Conservation (phyloP, 2,113 vertebrate species). For the Hippolais icterina region DNA sequence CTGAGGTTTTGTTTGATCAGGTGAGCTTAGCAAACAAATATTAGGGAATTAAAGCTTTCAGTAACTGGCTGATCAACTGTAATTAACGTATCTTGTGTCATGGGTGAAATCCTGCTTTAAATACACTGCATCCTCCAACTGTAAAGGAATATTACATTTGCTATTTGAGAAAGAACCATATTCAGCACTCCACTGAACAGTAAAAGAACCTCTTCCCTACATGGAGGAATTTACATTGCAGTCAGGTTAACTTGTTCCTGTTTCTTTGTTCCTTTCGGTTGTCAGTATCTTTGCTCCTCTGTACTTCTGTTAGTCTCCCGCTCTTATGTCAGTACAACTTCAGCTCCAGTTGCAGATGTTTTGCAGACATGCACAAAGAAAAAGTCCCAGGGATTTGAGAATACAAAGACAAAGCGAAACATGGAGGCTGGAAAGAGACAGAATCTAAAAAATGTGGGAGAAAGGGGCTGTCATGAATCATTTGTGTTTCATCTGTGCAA, state of each 20-base stretch:
- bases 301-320: not conserved
- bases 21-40: not conserved
- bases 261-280: not conserved
- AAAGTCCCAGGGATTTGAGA: not conserved
- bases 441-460: not conserved
- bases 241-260: not conserved
- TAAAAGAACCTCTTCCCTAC: not conserved
- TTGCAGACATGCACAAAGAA: not conserved
- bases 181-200: not conserved
- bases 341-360: not conserved
- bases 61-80: not conserved
- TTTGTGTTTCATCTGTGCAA: not conserved
- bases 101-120: not conserved
- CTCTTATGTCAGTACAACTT: not conserved
- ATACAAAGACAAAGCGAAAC: not conserved
- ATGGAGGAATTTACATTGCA: not conserved
- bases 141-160: not conserved
- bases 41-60: not conserved
- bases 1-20: conserved; percentile 11
- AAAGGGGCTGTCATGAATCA: not conserved
- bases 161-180: not conserved
- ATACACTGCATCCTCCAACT: not conserved
- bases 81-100: not conserved
- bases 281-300: not conserved
- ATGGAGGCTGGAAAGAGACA: not conserved